Evolutionary conservation across 2,113 vertebrate genomes (phyloP).

Genomic region (Tyto alba): DNA sequence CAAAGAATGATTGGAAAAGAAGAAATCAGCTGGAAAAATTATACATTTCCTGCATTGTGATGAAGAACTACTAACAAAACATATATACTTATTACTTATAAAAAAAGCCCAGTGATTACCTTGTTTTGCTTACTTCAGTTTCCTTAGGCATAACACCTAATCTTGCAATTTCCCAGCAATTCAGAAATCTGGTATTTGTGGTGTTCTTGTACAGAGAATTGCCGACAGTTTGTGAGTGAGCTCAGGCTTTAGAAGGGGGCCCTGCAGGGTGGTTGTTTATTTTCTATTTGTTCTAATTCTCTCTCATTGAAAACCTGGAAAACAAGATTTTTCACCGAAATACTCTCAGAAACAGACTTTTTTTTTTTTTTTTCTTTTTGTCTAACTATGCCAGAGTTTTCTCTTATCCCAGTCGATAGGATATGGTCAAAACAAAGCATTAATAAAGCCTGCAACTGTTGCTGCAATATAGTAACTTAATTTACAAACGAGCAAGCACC

Average conservation of each 20-base stretch:
- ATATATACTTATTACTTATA: conserved; percentile 30
- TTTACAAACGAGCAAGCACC: neutral
- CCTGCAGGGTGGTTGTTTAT: neutral
- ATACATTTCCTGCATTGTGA: neutral
- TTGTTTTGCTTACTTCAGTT: conserved; percentile 51
- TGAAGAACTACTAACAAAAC: conserved; percentile 24
- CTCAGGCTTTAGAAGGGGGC: neutral
- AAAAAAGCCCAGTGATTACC: neutral
- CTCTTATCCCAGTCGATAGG: fast-evolving
- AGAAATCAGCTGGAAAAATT: conserved; percentile 50
- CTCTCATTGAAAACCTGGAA: neutral
- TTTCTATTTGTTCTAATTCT: neutral
- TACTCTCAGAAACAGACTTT: neutral
- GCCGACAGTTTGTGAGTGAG: neutral
- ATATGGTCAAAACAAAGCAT: neutral
- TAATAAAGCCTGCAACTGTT: neutral
- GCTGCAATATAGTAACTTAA: neutral
- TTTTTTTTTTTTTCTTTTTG: too few relatives aligned
- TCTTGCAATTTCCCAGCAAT: neutral
- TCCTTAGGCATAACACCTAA: conserved; percentile 43
- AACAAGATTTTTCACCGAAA: neutral
- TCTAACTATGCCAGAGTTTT: neutral
- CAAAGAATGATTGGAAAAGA: conserved; percentile 46
- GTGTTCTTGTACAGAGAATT: conserved; percentile 2
- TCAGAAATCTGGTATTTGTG: conserved; percentile 9